A percentile compares a stretch with the other conserved stretches of the same genome.
Conservation (phyloP, 2,113 vertebrate genomes). For the Istiophorus platypterus region DNA sequence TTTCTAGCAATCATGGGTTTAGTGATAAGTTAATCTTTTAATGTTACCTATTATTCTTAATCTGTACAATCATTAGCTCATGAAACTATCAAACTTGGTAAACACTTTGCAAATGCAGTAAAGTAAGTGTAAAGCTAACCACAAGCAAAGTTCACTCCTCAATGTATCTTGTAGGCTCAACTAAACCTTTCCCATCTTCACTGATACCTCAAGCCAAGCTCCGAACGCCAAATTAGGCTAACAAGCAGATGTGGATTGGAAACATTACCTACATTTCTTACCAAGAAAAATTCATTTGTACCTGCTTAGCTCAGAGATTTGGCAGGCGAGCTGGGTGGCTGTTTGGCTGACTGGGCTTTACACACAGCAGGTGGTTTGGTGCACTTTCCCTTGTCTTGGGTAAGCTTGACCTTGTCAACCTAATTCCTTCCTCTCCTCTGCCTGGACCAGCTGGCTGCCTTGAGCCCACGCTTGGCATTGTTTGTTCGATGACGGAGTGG, state of each 20-base stretch:
- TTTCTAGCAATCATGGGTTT: not conserved
- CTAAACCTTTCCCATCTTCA: not conserved
- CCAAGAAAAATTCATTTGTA: conserved; percentile 14
- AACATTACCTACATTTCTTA: conserved; percentile 24
- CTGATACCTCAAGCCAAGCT: not conserved
- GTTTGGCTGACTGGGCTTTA: conserved; percentile 59
- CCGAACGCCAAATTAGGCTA: not conserved
- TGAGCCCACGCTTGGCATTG: conserved; percentile 76
- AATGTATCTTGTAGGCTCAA: too few relatives aligned
- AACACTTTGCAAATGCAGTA: not conserved
- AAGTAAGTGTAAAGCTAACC: not conserved
- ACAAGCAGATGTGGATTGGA: conserved; percentile 10
- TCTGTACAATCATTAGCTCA: not conserved
- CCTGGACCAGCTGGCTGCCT: conserved; percentile 62
- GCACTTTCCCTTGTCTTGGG: conserved; percentile 63
- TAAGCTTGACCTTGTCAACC: conserved; percentile 76
- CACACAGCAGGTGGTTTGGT: conserved; percentile 73
- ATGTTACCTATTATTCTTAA: not conserved
- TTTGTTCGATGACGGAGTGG: conserved; percentile 73
- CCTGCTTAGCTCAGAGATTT: conserved; percentile 46
- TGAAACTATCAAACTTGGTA: not conserved
- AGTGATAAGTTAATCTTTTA: not conserved
- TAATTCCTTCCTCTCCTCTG: conserved; percentile 66
- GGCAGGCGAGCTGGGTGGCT: conserved; percentile 42
- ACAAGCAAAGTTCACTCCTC: not conserved